Evolutionary conservation across 2,797 vertebrate genomes (phyloP), one percentile per base, ranked within the genome.

Genomic region (Sciaenops ocellatus): DNA sequence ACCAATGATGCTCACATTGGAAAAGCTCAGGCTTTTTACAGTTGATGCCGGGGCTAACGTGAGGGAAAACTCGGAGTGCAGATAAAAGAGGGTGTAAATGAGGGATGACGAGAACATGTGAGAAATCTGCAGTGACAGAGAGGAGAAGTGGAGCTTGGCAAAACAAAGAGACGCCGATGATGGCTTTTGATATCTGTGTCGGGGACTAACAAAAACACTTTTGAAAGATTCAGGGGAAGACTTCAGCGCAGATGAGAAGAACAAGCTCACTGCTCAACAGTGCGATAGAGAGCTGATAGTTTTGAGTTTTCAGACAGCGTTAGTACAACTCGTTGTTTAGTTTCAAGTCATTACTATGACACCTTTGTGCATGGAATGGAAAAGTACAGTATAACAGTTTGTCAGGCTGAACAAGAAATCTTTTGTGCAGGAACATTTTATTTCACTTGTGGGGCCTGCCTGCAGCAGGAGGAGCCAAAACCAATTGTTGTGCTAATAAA

Each of bases 11-110:
- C 60, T 78, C 79, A 47, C 12, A 4, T 73, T 2, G 48, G 76
- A 62, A 69, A 78, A 76, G 67, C 85, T 85, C 75, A 82, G 34
- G 71, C 57, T 72, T 86, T 88, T 80, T 59, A 81, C 70, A 80
- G 76, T 89, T 76, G 73, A 79, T 76, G 78, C 83, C 16, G 64
- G 55, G 63, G 68, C 82, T 64, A 65, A 89, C 73, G 74, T n/a
- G 67, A 82, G 79, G 69, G 70, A 56, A 59, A 67, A 78, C 72
- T 68, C 18, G 38, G 74, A 66, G 73, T 81, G 69, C 85, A 73
- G 78, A 86, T 75, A 79, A 60, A 57, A 3, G 24, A 77, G 64
- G 13, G 34, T 17, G 55, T 10, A 66, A 78, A 44, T 56, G 56
- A 50, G 54, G 60, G 20, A 28, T 26, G n/a, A 24, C 73, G 62